Conservation (phyloP, 2,113 vertebrate species). For the Embiotoca jacksoni region DNA sequence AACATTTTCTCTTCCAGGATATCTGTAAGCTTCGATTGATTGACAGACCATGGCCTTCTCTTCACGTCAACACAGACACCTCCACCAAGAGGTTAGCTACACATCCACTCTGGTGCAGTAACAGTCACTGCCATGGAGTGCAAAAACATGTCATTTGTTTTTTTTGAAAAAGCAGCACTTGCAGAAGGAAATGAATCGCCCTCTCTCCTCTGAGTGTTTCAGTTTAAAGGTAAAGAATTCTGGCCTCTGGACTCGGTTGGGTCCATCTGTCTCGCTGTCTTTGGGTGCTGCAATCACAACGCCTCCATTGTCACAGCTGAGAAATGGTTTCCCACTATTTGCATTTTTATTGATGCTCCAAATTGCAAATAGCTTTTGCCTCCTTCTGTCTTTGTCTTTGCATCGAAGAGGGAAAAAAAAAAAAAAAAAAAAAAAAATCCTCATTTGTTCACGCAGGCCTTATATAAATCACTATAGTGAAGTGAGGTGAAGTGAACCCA, state of each 20-base stretch:
- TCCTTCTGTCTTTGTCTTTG: slow-evolving; percentile 76
- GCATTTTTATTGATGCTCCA: slow-evolving; percentile 84
- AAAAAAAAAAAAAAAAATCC: slow-evolving; percentile 35
- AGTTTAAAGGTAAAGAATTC: slow-evolving; percentile 51
- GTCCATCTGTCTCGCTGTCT: slow-evolving; percentile 63
- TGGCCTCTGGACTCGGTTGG: slow-evolving; percentile 26
- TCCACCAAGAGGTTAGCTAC: slow-evolving; percentile 19
- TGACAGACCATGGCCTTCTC: slow-evolving; percentile 55
- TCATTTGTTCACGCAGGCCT: slow-evolving; percentile 67
- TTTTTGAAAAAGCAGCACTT: slow-evolving; percentile 30
- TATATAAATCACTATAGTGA: slow-evolving; percentile 69
- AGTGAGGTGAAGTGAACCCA: slow-evolving; percentile 62
- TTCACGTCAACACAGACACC: slow-evolving; percentile 24
- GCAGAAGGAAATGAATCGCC: background rate
- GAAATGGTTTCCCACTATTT: slow-evolving; percentile 74
- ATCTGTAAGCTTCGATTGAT: slow-evolving; percentile 34
- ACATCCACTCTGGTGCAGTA: slow-evolving; percentile 22
- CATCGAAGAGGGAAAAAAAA: slow-evolving; percentile 27
- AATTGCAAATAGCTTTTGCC: slow-evolving; percentile 74
- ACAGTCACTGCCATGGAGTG: background rate
- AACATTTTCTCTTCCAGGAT: background rate
- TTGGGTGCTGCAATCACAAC: slow-evolving; percentile 48
- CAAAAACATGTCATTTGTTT: slow-evolving; percentile 9
- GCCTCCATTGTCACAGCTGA: slow-evolving; percentile 69
- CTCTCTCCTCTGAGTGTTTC: background rate